Percentiles rank a stretch among this genome's conserved stretches.
These are phyloP conservation scores for Oscheius sp. DNA, from an alignment of 1,140 invertebrate genomes.

Conservation along the genomic window DNA sequence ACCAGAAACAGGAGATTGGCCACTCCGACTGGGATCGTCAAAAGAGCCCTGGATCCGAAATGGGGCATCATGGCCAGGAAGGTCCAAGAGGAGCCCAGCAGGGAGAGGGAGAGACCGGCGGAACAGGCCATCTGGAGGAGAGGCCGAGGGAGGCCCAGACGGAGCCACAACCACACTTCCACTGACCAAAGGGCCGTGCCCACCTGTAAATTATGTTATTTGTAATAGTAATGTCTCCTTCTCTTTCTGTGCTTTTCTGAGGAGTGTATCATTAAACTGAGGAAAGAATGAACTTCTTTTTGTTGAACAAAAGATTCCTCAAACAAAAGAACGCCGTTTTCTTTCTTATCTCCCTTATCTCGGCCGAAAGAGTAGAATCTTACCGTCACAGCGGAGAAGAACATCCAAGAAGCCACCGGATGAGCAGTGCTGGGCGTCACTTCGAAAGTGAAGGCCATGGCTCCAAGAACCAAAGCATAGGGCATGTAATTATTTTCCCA, in stretches of 20 bases:
- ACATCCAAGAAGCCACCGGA: constrained; percentile 17
- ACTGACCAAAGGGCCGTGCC: background rate
- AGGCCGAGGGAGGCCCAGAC: background rate
- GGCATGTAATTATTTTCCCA: constrained; percentile 9
- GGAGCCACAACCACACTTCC: background rate
- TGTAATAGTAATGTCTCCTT: no score
- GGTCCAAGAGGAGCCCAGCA: background rate
- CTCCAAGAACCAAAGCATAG: background rate
- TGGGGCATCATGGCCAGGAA: constrained; percentile 7
- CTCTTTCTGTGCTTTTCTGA: no score
- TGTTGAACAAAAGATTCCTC: no score
- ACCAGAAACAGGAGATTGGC: background rate
- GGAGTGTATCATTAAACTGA: no score
- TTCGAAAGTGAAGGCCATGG: constrained; percentile 5
- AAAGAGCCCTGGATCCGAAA: background rate
- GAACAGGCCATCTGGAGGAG: background rate
- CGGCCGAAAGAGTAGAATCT: no score
- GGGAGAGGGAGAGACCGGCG: background rate
- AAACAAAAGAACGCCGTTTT: no score
- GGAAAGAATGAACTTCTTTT: no score
- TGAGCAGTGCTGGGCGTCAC: background rate
- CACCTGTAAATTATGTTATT: background rate
- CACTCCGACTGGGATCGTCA: background rate
- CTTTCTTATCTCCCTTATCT: constrained; percentile 1
- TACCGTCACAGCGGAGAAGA: constrained; percentile 15